These are phyloP conservation scores for Drosophila guanche DNA, from an alignment of 1,140 invertebrate species.

Conservation along the genomic window DNA sequence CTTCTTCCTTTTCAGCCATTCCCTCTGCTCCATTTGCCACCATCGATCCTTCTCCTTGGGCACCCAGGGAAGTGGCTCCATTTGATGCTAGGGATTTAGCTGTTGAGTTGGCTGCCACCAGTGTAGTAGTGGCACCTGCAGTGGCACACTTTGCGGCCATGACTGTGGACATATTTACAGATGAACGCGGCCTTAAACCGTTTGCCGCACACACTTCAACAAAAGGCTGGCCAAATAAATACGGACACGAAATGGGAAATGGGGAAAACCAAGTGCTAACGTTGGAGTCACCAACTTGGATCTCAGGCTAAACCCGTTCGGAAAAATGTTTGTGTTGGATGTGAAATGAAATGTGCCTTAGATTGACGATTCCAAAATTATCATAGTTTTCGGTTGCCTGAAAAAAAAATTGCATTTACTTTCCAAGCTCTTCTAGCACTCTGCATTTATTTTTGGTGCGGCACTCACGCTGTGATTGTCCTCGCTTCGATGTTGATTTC, in stretches of 20 bases:
- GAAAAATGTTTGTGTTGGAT: no score
- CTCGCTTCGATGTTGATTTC: constrained; percentile 5
- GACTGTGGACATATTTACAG: constrained; percentile 71
- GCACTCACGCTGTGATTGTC: neutral
- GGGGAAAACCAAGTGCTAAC: neutral
- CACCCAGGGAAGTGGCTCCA: no score
- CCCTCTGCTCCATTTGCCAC: no score
- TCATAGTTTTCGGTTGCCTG: no score
- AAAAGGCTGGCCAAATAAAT: constrained; percentile 36
- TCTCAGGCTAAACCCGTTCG: no score
- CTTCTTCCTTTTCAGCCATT: no score
- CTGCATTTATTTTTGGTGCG: neutral
- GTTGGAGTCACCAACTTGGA: no score
- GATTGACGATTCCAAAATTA: no score
- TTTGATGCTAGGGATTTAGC: neutral
- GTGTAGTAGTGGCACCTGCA: constrained; percentile 39
- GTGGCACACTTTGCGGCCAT: constrained; percentile 55
- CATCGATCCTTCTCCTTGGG: no score
- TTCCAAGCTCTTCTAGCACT: no score
- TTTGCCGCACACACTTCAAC: constrained; percentile 51
- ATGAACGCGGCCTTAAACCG: constrained; percentile 56
- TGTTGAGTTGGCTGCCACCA: constrained; percentile 5
- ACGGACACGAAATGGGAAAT: neutral
- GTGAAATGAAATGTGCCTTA: neutral
- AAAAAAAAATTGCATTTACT: no score